Evolutionary conservation across 2,113 vertebrate species (phyloP).

Genomic region (Ancistrus triradiatus): DNA sequence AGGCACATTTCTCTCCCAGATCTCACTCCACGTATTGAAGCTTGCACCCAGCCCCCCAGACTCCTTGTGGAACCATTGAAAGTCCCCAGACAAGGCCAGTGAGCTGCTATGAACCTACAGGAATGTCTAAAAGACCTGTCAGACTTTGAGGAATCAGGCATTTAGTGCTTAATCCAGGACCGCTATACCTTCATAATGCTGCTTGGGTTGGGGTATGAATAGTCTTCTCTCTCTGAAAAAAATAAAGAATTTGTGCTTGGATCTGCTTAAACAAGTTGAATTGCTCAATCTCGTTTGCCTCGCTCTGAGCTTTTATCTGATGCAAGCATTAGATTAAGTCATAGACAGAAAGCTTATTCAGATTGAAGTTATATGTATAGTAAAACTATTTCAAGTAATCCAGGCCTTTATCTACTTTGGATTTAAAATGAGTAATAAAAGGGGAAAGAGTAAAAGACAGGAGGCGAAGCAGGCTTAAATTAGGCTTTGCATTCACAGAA

Average conservation of each 20-base stretch:
- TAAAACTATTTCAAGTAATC: conserved; percentile 31
- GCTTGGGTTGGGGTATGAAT: conserved; percentile 7
- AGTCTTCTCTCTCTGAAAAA: conserved; percentile 4
- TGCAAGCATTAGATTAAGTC: conserved; percentile 1
- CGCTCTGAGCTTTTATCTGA: conserved; percentile 10
- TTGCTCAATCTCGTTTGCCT: not conserved
- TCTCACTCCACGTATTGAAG: conserved; percentile 48
- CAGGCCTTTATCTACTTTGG: conserved; percentile 38
- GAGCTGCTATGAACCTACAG: conserved; percentile 45
- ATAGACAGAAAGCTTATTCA: conserved; percentile 28
- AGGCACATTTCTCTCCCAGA: conserved; percentile 57
- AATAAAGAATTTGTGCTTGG: conserved; percentile 6
- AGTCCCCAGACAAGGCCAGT: conserved; percentile 58
- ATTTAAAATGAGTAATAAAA: conserved; percentile 21
- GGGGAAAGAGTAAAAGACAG: conserved; percentile 13
- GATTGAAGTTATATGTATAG: not conserved
- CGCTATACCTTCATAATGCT: conserved; percentile 13
- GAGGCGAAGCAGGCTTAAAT: conserved; percentile 25
- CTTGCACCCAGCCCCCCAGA: conserved; percentile 53
- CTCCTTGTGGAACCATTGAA: conserved; percentile 48
- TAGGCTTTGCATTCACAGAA: conserved; percentile 57
- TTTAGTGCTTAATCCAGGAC: conserved; percentile 28
- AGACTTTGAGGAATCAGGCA: conserved; percentile 8
- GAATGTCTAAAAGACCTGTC: no score
- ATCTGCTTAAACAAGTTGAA: not conserved